Conservation (phyloP, 2,888 invertebrate genomes). For the Lithophane leautieri region DNA sequence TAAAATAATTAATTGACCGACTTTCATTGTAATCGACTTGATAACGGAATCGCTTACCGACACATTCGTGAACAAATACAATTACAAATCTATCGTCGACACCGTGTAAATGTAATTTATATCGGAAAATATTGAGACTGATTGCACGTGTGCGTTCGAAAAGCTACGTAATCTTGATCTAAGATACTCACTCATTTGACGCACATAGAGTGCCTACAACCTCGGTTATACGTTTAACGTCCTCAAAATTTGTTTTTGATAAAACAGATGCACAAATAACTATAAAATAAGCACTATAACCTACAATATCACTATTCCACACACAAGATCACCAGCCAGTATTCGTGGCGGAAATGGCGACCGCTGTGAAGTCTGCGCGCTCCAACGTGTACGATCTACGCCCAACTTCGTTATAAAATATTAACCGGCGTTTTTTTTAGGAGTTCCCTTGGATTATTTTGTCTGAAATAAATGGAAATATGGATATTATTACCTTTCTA, state of each 20-base stretch:
- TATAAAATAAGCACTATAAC: constrained; percentile 85
- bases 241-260: constrained; percentile 69
- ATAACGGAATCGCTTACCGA: constrained; percentile 60
- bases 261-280: constrained; percentile 78
- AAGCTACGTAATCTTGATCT: constrained; percentile 74
- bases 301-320: constrained; percentile 82
- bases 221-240: constrained; percentile 66
- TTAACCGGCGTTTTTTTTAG: constrained; percentile 75
- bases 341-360: constrained; percentile 91
- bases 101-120: constrained; percentile 75
- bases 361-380: constrained; percentile 81
- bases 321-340: constrained; percentile 81
- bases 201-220: constrained; percentile 75
- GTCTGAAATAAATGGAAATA: constrained; percentile 68
- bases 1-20: constrained; percentile 79
- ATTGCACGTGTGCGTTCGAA: constrained; percentile 81
- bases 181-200: constrained; percentile 80
- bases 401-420: constrained; percentile 79
- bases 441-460: constrained; percentile 56
- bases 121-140: constrained; percentile 74
- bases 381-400: constrained; percentile 68
- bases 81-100: constrained; percentile 64
- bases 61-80: constrained; percentile 73
- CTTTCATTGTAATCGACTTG: constrained; percentile 65
- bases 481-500: constrained; percentile 81